Base-by-base conservation (phyloP, 2,113 vertebrate genomes). In the Amia ocellicauda region DNA sequence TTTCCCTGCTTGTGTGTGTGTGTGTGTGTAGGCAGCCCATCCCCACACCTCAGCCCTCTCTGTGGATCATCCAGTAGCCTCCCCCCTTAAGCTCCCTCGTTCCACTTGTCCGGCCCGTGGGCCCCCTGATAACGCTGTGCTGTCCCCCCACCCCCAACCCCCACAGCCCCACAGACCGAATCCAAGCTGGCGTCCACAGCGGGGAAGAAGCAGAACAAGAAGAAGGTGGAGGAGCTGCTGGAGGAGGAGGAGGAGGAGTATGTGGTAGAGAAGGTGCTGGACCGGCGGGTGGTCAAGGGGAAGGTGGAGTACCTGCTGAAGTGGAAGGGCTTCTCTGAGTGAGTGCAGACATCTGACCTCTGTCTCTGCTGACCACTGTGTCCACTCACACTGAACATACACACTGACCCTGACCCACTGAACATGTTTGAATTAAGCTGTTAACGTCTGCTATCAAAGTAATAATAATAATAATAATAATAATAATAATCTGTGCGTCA, bases 281-380 rank as follows among this genome's bases (percentile, higher is more conserved):
- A 98, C 22, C 90, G 94, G 17, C 88, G 96, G 28, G 93, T 98
- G 64, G 92, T 98, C 9, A 99, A 98, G 71, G 96, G 96, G 17
- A 95, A 91, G 74, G 92, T 97, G 60, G 96, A 98, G 61, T 98
- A 98, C 43, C 90, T 99, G 26, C 94, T 99, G 14, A 98, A 99
- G 78, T 99, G 96, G 96, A 99, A 98, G 74, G 96, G 96, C 7
- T 99, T 98, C 81, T 93, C 93, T 0, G 88, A 97, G 96, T 99
- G 83, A 93, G 92, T 80, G 31, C 17, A 17, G n/a, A 19, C 42
- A 31, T 52, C 3, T 20, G 22, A n/a, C n/a, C n/a, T n/a, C n/a
- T n/a, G n/a, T n/a, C n/a, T n/a, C n/a, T n/a, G n/a, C n/a, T 36
- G 31, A 36, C 31, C 31, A 7, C 31, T 10, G 31, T 36, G 31